Evolutionary conservation across 2,797 vertebrate genomes (phyloP).

Genomic region (Peromyscus eremicus): DNA sequence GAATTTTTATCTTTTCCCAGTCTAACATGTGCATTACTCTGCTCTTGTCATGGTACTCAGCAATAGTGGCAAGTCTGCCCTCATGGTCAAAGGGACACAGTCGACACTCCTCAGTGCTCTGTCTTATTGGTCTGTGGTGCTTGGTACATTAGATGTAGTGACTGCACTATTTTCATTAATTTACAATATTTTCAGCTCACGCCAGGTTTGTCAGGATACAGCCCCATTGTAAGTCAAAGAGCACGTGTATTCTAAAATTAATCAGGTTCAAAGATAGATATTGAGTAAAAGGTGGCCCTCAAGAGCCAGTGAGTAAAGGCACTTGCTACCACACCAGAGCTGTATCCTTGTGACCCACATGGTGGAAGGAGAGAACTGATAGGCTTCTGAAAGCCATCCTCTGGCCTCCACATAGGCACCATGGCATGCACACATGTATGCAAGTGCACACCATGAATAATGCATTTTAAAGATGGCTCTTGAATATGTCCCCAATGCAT

Average conservation of each 20-base stretch:
- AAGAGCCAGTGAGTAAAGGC: neutral
- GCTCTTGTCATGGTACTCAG: neutral
- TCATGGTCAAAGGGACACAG: neutral
- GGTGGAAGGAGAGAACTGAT: neutral
- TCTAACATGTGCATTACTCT: too few relatives aligned
- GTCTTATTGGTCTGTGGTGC: neutral
- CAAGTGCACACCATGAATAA: neutral
- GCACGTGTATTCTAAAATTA: constrained; percentile 4
- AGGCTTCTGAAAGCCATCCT: neutral
- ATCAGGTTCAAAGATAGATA: constrained; percentile 32
- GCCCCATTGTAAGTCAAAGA: neutral
- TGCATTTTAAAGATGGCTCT: neutral
- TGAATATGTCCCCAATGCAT: neutral
- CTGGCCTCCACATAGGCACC: neutral
- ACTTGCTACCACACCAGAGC: neutral
- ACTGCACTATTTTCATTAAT: neutral
- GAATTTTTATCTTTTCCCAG: neutral
- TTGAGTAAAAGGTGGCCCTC: constrained; percentile 35
- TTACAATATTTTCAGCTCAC: neutral
- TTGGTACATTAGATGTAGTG: neutral
- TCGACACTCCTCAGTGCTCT: too few relatives aligned
- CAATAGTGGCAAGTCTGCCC: neutral
- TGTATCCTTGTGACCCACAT: neutral
- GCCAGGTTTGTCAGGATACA: neutral
- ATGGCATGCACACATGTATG: too few relatives aligned